Evolutionary conservation across 2,113 vertebrate genomes (phyloP).

Genomic region (Caranx melampygus): DNA sequence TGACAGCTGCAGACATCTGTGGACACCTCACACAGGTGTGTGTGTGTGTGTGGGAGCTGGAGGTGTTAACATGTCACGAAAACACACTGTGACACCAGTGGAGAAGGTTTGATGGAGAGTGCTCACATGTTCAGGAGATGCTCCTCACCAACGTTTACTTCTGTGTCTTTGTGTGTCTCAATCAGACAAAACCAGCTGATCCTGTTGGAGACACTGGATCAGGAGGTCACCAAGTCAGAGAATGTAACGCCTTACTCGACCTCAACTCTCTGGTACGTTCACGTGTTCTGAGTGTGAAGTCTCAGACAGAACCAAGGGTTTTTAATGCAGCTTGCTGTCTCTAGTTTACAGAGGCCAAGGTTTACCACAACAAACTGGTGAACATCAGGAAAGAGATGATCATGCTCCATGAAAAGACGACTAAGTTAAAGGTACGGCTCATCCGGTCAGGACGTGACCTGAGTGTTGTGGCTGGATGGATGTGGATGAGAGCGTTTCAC

Average conservation of each 20-base stretch:
- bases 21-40: background rate
- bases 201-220: slow-evolving; percentile 93
- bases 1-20: too few species aligned
- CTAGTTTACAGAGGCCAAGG: slow-evolving; percentile 95
- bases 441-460: slow-evolving; percentile 35
- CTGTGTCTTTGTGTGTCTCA: background rate
- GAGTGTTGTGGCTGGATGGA: background rate
- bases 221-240: slow-evolving; percentile 95
- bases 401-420: slow-evolving; percentile 93
- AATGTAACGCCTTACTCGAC: slow-evolving; percentile 91
- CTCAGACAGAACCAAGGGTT: background rate
- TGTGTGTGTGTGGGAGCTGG: background rate
- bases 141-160: background rate
- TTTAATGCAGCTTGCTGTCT: slow-evolving; percentile 35
- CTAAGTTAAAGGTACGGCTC: slow-evolving; percentile 90
- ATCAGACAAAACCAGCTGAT: slow-evolving; percentile 95
- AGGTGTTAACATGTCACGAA: too few species aligned
- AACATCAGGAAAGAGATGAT: slow-evolving; percentile 97
- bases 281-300: background rate
- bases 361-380: slow-evolving; percentile 93
- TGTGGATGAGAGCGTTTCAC: background rate
- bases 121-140: too few species aligned
- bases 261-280: slow-evolving; percentile 91
- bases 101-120: too few species aligned
- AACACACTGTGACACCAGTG: too few species aligned